These are phyloP conservation scores for Petrocephalus zakoni DNA, from an alignment of 2,113 vertebrate genomes.

Conservation along the genomic window DNA sequence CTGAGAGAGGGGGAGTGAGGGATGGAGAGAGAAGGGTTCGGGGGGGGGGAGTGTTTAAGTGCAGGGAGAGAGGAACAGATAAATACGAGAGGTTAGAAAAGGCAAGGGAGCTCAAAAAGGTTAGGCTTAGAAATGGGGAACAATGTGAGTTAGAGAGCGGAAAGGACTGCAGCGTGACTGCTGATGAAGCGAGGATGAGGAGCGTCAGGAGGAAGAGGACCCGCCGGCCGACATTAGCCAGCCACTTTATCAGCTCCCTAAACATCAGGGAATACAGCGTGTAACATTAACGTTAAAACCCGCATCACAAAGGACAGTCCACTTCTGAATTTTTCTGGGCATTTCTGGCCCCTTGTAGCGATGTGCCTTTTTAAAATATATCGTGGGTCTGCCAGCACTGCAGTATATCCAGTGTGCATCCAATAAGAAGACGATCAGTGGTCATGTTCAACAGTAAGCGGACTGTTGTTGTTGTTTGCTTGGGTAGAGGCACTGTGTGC, in stretches of 20 bases:
- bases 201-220: background rate
- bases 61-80: too few species aligned
- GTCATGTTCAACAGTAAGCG: background rate
- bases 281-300: background rate
- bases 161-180: background rate
- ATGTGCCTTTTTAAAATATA: background rate
- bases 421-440: background rate
- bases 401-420: background rate
- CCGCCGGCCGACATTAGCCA: background rate
- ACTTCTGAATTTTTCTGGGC: background rate
- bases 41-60: too few species aligned
- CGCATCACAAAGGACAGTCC: background rate
- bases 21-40: background rate
- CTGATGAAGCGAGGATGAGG: background rate
- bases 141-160: background rate
- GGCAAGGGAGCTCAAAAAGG: background rate
- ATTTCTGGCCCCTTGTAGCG: background rate
- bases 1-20: constrained; percentile 22
- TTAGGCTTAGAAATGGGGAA: background rate
- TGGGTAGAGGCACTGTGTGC: background rate
- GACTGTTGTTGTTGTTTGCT: background rate
- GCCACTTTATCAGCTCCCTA: background rate
- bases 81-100: background rate
- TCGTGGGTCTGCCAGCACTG: background rate
- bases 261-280: background rate